phyloP scores from a whole-genome alignment of 1,140 invertebrate genomes.

The Meteorus sp. region DNA sequence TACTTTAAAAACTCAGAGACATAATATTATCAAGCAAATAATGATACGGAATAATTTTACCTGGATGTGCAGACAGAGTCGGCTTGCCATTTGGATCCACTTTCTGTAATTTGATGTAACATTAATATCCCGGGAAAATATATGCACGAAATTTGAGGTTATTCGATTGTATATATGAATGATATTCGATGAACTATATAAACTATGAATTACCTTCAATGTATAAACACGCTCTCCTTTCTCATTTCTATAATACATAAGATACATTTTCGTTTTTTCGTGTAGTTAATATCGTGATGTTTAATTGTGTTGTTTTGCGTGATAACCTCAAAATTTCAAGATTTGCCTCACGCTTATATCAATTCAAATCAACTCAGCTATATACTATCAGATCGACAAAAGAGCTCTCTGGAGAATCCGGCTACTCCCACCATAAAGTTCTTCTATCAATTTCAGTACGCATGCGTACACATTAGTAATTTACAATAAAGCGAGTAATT shows the following conservation, averaged over 20 bases:
- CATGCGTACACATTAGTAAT: too few species aligned
- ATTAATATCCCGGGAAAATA: slow-evolving; percentile 6
- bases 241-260: slow-evolving; percentile 74
- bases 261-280: too few species aligned
- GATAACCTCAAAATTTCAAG: too few species aligned
- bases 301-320: too few species aligned
- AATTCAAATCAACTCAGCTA: too few species aligned
- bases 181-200: slow-evolving; percentile 5
- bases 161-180: neutral
- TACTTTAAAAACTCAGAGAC: slow-evolving; percentile 10
- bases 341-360: too few species aligned
- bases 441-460: too few species aligned
- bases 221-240: slow-evolving; percentile 73
- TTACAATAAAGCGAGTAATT: too few species aligned
- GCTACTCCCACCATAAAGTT: too few species aligned
- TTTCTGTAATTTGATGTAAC: slow-evolving; percentile 62
- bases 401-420: too few species aligned
- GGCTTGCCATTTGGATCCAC: slow-evolving; percentile 74
- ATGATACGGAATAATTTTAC: slow-evolving; percentile 43
- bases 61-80: slow-evolving; percentile 87
- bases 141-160: neutral
- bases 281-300: too few species aligned
- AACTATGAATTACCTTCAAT: slow-evolving; percentile 63
- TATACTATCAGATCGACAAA: too few species aligned
- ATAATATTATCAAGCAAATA: neutral